Evolutionary conservation across 2,797 vertebrate species (phyloP), one percentile per base, ranked within the genome.

Genomic region (Oreochromis mossambicus): DNA sequence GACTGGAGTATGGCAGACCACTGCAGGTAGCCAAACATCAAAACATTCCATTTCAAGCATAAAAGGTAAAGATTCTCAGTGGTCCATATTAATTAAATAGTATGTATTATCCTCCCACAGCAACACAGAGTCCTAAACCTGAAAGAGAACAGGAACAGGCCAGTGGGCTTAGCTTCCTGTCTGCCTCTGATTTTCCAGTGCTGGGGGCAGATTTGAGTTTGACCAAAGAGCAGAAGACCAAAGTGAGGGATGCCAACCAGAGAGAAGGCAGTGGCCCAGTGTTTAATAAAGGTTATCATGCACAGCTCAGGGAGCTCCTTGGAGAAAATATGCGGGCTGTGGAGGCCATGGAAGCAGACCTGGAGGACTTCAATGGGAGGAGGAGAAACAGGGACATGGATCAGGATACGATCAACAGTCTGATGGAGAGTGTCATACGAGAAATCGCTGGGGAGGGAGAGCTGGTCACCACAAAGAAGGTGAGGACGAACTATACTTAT

Each of bases 361-460:
- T 77, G 7, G 84, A 87, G 1, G 78, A 78, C 13, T 3, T 8
- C 10, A 5, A 3, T 24, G 68, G 61, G 13, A 80, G 82, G 54
- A 80, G 76, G 80, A 87, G 73, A 77, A 89, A 56, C 41, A 89
- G 73, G 51, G 17, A 11, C 13, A 9, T 93, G 56, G 87, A 89
- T 77, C 14, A 48, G 4, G 90, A 93, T 0, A 79, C n/a, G 0
- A 86, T 96, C 68, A 96, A 96, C 89, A 92, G 50, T 63, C 88
- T 96, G 86, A 94, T 87, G 32, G 87, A 96, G 52, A 92, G 94
- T 2, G 93, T 94, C 58, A 96, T 95, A 50, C 93, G 95, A 70
- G 92, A 95, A 7, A 89, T 97, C 0, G 91, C 96, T 7, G 38
- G 91, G 3, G 94, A 95, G n/a, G 96, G 96, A 90, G 95, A 97